Evolutionary conservation across 2,888 invertebrate species (phyloP).

Genomic region (Brachyptera risi): DNA sequence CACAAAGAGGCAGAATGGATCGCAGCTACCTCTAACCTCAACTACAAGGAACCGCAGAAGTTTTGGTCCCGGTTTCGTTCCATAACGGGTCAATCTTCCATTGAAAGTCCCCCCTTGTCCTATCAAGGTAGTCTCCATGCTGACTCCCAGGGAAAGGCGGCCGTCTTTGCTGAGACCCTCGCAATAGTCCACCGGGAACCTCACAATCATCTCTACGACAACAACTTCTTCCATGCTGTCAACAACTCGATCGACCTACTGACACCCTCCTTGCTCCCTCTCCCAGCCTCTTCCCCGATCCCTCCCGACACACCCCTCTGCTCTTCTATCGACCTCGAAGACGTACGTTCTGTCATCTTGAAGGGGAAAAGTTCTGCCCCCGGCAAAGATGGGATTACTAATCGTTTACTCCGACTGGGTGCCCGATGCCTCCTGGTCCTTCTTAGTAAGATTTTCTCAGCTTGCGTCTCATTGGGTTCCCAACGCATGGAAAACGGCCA

Average conservation of each 20-base stretch:
- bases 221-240: background rate
- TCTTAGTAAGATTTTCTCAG: background rate
- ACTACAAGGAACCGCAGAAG: background rate
- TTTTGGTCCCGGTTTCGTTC: background rate
- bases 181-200: background rate
- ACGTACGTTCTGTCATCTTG: background rate
- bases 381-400: background rate
- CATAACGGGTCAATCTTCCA: background rate
- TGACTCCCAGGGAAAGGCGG: background rate
- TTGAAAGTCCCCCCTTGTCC: background rate
- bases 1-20: background rate
- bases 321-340: background rate
- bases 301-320: background rate
- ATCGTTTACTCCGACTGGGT: background rate
- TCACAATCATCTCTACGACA: background rate
- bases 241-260: background rate
- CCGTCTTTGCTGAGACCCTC: background rate
- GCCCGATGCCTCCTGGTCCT: background rate
- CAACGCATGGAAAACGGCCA: background rate
- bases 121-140: background rate
- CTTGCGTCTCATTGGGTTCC: background rate
- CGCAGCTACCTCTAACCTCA: background rate
- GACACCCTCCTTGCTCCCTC: background rate
- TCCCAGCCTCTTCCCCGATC: background rate
- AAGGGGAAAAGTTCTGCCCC: background rate